Evolutionary conservation across 2,113 vertebrate genomes (phyloP), one percentile per base, ranked within the genome.

Genomic region (Colius striatus): DNA sequence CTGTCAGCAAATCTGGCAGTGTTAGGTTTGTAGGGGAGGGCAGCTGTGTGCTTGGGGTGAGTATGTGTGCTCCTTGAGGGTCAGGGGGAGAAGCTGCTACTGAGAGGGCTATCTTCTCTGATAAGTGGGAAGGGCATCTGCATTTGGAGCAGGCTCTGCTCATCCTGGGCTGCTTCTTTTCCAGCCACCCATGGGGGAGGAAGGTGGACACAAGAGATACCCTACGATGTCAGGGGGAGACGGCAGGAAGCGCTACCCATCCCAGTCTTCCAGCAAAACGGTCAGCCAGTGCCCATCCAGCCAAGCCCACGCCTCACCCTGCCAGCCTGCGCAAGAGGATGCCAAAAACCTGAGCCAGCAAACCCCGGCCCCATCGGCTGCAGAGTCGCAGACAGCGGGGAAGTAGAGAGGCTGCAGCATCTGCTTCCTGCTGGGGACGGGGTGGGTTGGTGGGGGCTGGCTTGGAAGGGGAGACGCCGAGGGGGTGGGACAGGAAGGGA

Each of bases 181-280:
- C 6, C 97, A 99, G 99, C 99, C 99, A 22, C 99, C 99, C 26
- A 99, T 99, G 97, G 99, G 98, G 47, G 98, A 99, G 97, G 99
- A 99, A 80, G 98, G 99, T 85, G 98, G 98, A 76, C 98, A 99
- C 93, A 98, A 98, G 89, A 98, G 99, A 93, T 99, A 99, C 94
- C 96, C 98, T 1, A 98, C 98, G 10, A 98, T 97, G 5, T 94
- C 97, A 51, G 98, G 97, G 78, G 98, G 98, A 19, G 99, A 99
- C 15, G 98, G 98, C 80, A 98, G 99, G 51, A 99, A 98, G 93
- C 98, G 99, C 36, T 98, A 99, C 92, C 98, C 98, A 66, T 99
- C 99, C 30, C 99, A 98, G 97, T 98, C 98, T 97, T 98, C 98
- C 94, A 98, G 97, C 96, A 98, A 98, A 90, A 98, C 93, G 93